Conservation (phyloP, 2,113 vertebrate species). For the Bolborhynchus lineola region DNA sequence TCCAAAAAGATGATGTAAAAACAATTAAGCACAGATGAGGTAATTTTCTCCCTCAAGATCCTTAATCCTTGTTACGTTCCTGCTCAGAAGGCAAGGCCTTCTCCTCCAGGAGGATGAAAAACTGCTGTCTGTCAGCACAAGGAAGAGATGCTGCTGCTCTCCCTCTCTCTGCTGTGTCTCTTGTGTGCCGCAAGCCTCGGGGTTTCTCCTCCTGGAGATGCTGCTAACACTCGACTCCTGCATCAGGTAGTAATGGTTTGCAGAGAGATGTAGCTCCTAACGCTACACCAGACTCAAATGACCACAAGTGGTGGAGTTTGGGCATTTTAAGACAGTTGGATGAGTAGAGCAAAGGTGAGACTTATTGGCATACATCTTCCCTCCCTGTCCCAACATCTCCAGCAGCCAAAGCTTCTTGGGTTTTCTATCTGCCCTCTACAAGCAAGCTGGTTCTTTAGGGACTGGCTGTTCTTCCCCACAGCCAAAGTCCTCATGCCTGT, state of each 20-base stretch:
- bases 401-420: background rate
- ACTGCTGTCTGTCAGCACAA: background rate
- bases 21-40: conserved; percentile 26
- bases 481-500: background rate
- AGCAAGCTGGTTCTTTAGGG: background rate
- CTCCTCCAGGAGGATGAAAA: background rate
- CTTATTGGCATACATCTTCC: accelerated
- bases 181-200: background rate
- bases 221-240: background rate
- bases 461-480: background rate
- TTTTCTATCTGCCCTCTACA: background rate
- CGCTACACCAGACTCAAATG: accelerated
- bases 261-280: background rate
- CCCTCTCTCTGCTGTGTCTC: background rate
- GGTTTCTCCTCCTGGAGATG: background rate
- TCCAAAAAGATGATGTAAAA: conserved; percentile 21
- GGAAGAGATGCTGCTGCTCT: background rate
- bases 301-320: accelerated
- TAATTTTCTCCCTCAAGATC: conserved; percentile 31
- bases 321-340: background rate
- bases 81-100: background rate
- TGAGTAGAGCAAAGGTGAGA: background rate
- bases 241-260: background rate
- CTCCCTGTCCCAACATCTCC: background rate
- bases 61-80: background rate